phyloP scores from a whole-genome alignment of 2,113 vertebrate genomes.

The Glareola pratincola region DNA sequence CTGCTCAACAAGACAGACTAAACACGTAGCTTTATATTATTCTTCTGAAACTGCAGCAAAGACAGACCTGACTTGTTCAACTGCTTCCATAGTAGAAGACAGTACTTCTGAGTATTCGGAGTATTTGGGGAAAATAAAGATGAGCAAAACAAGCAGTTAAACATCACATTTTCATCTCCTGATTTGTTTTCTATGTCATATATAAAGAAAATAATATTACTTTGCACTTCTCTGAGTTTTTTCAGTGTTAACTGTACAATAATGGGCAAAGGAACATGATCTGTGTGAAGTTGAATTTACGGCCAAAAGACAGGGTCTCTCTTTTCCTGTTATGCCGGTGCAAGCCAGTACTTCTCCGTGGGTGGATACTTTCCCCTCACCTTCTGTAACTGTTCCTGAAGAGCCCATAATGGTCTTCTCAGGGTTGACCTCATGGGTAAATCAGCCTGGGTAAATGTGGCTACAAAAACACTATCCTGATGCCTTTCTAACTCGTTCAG shows the following conservation, averaged over 20 bases:
- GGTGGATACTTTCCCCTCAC: background rate
- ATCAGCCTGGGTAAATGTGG: background rate
- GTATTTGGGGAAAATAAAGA: background rate
- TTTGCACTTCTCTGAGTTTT: background rate
- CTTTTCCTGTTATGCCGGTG: background rate
- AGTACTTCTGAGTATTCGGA: background rate
- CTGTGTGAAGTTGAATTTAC: background rate
- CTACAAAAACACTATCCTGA: background rate
- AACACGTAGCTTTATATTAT: background rate
- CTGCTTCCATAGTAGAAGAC: background rate
- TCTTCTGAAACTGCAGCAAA: background rate
- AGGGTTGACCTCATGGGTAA: background rate
- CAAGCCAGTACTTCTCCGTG: background rate
- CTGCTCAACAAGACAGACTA: background rate
- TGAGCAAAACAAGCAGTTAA: background rate
- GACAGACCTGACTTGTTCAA: background rate
- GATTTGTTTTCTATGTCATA: background rate
- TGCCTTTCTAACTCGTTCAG: background rate
- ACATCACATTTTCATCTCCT: background rate
- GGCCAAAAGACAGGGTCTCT: background rate
- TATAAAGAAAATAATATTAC: background rate
- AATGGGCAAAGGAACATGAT: background rate
- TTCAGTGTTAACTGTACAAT: background rate
- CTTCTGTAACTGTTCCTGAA: background rate
- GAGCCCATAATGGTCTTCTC: background rate